Percentiles rank a stretch among this genome's conserved stretches.
These are phyloP conservation scores for Erythrolamprus reginae DNA, from an alignment of 2,113 vertebrate species.

Conservation along the genomic window DNA sequence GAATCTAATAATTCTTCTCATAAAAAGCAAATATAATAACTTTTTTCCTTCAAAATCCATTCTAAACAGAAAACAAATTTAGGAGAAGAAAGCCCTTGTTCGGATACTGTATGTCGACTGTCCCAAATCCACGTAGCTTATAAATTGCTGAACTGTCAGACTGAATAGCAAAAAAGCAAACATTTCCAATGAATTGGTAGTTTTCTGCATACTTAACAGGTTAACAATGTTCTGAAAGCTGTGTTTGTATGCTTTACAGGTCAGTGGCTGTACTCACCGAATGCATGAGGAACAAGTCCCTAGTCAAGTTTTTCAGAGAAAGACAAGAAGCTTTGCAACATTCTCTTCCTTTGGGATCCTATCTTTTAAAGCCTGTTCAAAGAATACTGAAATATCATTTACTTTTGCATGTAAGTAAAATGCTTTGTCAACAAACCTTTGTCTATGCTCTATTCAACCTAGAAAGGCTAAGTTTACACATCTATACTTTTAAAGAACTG, in stretches of 20 bases:
- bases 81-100: not conserved
- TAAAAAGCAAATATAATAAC: not conserved
- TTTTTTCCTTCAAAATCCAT: not conserved
- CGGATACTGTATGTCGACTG: not conserved
- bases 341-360: slow-evolving; percentile 92
- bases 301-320: slow-evolving; percentile 94
- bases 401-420: slow-evolving; percentile 83
- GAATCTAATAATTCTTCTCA: not conserved
- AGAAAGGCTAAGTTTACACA: not conserved
- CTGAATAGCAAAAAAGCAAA: not conserved
- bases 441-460: rapidly evolving
- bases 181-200: not conserved
- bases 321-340: slow-evolving; percentile 90
- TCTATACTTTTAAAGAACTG: not conserved
- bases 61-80: not conserved
- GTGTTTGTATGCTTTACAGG: slow-evolving; percentile 63
- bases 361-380: slow-evolving; percentile 97
- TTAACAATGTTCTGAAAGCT: not conserved
- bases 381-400: slow-evolving; percentile 99
- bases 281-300: slow-evolving; percentile 91
- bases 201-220: not conserved
- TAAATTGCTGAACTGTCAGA: not conserved
- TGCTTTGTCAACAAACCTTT: not conserved
- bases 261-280: slow-evolving; percentile 95
- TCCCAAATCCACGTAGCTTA: not conserved